Evolutionary conservation across 1,140 invertebrate species (phyloP), one percentile per base, ranked within the genome.

Genomic region (Magallana angulata): DNA sequence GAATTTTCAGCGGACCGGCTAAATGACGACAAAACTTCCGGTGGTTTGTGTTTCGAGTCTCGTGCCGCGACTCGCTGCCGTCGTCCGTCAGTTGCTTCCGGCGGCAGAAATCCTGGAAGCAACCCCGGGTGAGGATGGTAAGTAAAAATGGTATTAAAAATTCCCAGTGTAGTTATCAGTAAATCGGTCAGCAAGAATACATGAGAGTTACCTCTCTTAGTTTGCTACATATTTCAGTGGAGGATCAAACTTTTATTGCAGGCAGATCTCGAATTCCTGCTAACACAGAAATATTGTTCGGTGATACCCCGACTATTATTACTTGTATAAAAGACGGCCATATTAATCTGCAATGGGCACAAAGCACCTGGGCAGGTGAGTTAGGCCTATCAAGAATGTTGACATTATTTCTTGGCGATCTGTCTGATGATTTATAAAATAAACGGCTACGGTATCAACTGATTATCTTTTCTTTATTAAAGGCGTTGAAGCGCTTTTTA

Each of bases 311-410:
- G 36, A 76, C 24, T 30, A 76, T 76, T 30, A 76, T 76, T 30
- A 36, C 68, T 11, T 9, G 12, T 12, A 76, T 76, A 30, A 76
- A 76, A 30, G 24, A 76, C 6, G 68, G 24, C 0, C 30, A 76
- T 1, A 12, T 2, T 30, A 89, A 87, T 48, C 81, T 91, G 18
- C 90, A 91, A 88, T 91, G 90, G 90, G 90, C 83, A 8, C 90
- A 91, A 58, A 91, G 89, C 30, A 82, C 76, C 9, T 90, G 89
- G 87, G 89, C 89, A 76, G 90, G 90, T 91, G 71, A 11, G 60
- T 71, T 30, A 8, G 12, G 11, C 5, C 1, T 2, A 48, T 48
- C 0, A 48, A 48, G 36, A 5, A 48, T 48, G 2, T 48, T 48
- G 36, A 48, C 5, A 48, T 48, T 48, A 48, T 48, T 48, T 48